Evolutionary conservation across 2,797 vertebrate genomes (phyloP).

Genomic region (Rousettus madagascariensis): DNA sequence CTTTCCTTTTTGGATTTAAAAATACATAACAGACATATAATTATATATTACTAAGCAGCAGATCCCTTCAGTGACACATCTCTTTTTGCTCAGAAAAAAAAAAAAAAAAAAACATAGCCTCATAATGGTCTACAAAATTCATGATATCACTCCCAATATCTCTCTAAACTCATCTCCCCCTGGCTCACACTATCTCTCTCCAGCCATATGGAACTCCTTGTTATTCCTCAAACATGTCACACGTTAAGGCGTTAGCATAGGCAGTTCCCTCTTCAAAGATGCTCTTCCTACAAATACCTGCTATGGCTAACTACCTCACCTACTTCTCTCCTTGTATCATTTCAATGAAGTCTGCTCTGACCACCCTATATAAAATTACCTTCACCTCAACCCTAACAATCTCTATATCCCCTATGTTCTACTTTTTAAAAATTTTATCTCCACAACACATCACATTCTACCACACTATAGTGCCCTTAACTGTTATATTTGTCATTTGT

Average conservation of each 20-base stretch:
- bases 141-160: neutral
- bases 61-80: neutral
- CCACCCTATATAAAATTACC: neutral
- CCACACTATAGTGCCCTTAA: neutral
- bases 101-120: neutral
- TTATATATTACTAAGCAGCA: neutral
- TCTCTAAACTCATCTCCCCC: neutral
- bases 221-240: neutral
- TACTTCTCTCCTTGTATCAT: neutral
- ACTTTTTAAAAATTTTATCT: neutral
- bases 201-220: neutral
- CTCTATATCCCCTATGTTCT: neutral
- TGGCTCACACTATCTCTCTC: neutral
- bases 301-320: neutral
- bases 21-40: neutral
- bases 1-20: slow-evolving; percentile 28
- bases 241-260: neutral
- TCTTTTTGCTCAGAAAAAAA: neutral
- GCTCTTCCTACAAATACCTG: neutral
- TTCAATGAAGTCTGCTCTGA: neutral
- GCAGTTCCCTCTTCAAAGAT: neutral
- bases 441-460: neutral
- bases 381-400: neutral
- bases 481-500: neutral
- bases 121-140: neutral